Percentiles rank a stretch among this genome's conserved stretches.
Conservation (phyloP, 2,113 vertebrate species). For the Seriola rivoliana region DNA sequence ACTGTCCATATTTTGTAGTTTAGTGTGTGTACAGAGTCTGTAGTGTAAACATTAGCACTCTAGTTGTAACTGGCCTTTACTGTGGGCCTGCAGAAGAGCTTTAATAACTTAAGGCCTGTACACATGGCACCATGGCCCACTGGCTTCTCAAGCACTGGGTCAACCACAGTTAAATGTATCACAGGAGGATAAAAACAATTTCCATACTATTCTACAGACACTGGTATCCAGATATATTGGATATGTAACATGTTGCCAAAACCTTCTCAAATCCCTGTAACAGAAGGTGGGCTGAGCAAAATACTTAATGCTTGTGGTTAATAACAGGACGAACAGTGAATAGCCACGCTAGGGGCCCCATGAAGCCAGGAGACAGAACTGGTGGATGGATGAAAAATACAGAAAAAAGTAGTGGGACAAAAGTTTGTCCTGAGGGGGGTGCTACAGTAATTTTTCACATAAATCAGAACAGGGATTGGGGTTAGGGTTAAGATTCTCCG, state of each 20-base stretch:
- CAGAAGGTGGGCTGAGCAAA: slow-evolving; percentile 10
- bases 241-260: neutral
- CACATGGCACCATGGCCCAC: neutral
- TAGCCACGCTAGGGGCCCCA: neutral
- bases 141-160: slow-evolving; percentile 6
- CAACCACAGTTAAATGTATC: neutral
- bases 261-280: slow-evolving; percentile 14
- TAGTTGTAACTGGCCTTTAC: slow-evolving; percentile 20
- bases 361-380: neutral
- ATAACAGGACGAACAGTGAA: neutral
- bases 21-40: neutral
- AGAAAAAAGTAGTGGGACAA: neutral
- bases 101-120: slow-evolving; percentile 37
- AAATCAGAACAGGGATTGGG: no score
- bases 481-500: neutral
- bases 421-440: neutral
- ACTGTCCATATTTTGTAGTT: neutral
- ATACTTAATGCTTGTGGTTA: slow-evolving; percentile 22
- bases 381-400: neutral
- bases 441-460: no score
- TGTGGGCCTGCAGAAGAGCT: neutral
- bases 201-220: neutral
- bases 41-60: slow-evolving; percentile 64
- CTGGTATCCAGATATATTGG: neutral
- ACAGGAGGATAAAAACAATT: neutral